Percentiles rank a stretch among this genome's conserved stretches.
Conservation (phyloP, 2,888 invertebrate species). For the Leuctra nigra region DNA sequence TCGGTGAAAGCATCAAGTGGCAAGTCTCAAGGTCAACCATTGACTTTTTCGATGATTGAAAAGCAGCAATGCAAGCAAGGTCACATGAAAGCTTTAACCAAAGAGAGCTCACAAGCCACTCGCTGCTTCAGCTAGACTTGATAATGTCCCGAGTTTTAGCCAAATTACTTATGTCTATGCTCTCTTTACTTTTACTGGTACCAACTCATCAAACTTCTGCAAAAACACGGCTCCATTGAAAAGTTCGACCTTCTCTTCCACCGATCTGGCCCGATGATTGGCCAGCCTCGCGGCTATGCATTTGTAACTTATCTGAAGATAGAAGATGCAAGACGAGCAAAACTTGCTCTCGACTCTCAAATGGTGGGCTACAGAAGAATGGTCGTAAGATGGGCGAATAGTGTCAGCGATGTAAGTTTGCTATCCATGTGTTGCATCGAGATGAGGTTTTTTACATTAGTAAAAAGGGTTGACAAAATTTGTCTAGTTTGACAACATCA, state of each 20-base stretch:
- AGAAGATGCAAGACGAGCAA: conserved; percentile 64
- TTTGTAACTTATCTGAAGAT: conserved; percentile 74
- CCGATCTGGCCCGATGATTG: conserved; percentile 80
- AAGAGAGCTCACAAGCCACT: too few species aligned
- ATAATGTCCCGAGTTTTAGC: too few species aligned
- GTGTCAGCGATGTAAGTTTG: conserved; percentile 53
- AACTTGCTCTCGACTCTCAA: conserved; percentile 66
- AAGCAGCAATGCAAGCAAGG: too few species aligned
- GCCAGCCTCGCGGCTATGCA: conserved; percentile 88
- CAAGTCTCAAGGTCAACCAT: too few species aligned
- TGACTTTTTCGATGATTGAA: too few species aligned
- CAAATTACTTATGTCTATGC: conserved; percentile 26
- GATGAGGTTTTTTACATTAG: too few species aligned
- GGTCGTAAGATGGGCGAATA: conserved; percentile 75
- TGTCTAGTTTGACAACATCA: too few species aligned
- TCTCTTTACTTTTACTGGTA: conserved; percentile 60
- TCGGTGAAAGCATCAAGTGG: too few species aligned
- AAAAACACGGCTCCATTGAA: conserved; percentile 88
- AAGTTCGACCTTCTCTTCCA: conserved; percentile 95
- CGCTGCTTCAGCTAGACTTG: too few species aligned
- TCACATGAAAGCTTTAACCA: too few species aligned
- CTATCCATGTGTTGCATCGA: not conserved
- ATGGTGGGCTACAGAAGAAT: conserved; percentile 67
- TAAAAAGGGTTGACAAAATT: too few species aligned
- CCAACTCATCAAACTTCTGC: conserved; percentile 93